These are phyloP conservation scores for Acanthochromis polyacanthus DNA, from an alignment of 2,113 vertebrate species.

Conservation along the genomic window DNA sequence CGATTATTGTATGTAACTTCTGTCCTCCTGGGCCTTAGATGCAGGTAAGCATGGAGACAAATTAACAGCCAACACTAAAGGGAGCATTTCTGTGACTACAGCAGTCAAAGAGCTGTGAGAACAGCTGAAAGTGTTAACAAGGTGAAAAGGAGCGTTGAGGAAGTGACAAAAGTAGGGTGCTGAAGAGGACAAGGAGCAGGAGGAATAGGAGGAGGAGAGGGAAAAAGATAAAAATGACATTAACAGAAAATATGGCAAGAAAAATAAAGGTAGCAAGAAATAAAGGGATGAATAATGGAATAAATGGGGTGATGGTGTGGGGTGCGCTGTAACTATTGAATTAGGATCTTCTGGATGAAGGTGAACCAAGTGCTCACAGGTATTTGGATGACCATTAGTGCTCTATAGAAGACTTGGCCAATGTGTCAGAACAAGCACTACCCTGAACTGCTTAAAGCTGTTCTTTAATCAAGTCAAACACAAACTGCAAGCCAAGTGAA, in stretches of 20 bases:
- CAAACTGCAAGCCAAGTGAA: constrained; percentile 24
- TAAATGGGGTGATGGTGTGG: neutral
- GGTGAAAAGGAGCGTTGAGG: constrained; percentile 52
- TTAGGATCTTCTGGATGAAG: neutral
- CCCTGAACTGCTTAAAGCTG: constrained; percentile 60
- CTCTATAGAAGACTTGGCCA: constrained; percentile 50
- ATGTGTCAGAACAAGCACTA: constrained; percentile 54
- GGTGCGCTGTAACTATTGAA: neutral
- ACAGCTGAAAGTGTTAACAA: constrained; percentile 38
- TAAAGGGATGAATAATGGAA: constrained; percentile 13
- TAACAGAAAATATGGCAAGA: neutral
- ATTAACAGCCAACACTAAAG: constrained; percentile 30
- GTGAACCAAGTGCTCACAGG: constrained; percentile 5
- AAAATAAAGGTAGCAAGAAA: neutral
- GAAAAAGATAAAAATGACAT: neutral
- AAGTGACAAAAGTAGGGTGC: neutral
- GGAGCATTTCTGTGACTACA: constrained; percentile 33
- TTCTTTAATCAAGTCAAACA: constrained; percentile 62
- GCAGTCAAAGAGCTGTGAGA: neutral
- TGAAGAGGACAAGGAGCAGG: neutral
- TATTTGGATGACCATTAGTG: constrained; percentile 54
- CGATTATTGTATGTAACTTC: constrained; percentile 64
- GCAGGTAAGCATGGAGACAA: constrained; percentile 25
- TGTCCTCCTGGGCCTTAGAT: constrained; percentile 24
- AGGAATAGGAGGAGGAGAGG: neutral